Conservation (phyloP, 92 coral and sea anemone species). For the Diadumene lineata region DNA sequence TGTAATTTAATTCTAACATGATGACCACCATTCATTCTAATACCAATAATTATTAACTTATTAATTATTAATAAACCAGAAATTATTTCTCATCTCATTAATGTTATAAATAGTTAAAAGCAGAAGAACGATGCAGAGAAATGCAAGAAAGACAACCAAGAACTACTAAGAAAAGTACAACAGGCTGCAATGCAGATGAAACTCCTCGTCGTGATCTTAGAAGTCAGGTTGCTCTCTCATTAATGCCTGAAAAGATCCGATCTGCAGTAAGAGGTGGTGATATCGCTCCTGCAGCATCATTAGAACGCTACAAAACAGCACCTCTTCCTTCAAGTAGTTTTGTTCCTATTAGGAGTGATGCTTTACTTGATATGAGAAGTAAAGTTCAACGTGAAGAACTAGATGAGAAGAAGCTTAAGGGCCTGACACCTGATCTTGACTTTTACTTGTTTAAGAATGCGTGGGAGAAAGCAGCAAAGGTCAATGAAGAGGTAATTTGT, state of each 20-base stretch:
- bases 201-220: slow-evolving; percentile 42
- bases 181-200: neutral
- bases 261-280: slow-evolving; percentile 70
- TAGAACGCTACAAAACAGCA: slow-evolving; percentile 16
- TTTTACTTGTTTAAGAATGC: slow-evolving; percentile 87
- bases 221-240: slow-evolving; percentile 44
- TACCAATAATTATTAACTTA: too few species aligned
- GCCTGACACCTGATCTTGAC: slow-evolving; percentile 73
- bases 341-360: slow-evolving; percentile 18
- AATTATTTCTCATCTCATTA: too few species aligned
- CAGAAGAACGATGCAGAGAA: slow-evolving; percentile 48
- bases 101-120: slow-evolving; percentile 54
- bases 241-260: slow-evolving; percentile 85
- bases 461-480: slow-evolving; percentile 79
- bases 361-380: slow-evolving; percentile 26
- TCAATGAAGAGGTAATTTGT: slow-evolving; percentile 97
- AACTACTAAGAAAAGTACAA: neutral
- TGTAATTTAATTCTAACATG: too few species aligned
- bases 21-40: too few species aligned
- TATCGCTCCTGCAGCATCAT: slow-evolving; percentile 48
- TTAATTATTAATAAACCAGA: too few species aligned
- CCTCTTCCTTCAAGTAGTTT: slow-evolving; percentile 24
- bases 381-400: slow-evolving; percentile 62
- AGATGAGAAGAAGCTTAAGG: slow-evolving; percentile 75
- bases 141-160: slow-evolving; percentile 21